Evolutionary conservation across 2,113 vertebrate species (phyloP).

Genomic region (Empidonax alnorum): DNA sequence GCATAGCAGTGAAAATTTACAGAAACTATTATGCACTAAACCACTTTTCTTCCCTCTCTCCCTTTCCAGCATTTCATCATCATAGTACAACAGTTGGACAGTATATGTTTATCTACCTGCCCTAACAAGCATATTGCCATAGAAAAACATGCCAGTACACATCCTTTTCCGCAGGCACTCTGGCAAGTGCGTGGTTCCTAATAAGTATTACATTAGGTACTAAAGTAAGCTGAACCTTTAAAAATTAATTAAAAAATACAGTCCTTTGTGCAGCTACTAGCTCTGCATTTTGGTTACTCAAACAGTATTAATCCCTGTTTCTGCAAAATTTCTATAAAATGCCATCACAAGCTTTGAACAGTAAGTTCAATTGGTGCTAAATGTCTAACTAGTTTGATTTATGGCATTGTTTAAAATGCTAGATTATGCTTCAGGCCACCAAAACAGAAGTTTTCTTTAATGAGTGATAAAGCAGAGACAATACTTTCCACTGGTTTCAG

Average conservation of each 20-base stretch:
- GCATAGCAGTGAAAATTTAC: background rate
- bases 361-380: background rate
- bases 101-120: background rate
- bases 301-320: background rate
- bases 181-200: background rate
- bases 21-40: background rate
- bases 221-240: background rate
- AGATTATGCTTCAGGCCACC: background rate
- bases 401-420: constrained; percentile 16
- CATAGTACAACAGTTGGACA: background rate
- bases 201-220: background rate
- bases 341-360: background rate
- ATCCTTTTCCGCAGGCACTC: background rate
- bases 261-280: background rate
- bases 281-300: background rate
- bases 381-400: background rate
- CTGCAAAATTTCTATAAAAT: background rate
- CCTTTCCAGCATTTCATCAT: background rate
- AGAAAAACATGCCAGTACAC: background rate
- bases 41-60: background rate
- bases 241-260: background rate
- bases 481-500: constrained; percentile 15
- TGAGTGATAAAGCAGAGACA: constrained; percentile 8
- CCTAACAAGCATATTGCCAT: background rate
- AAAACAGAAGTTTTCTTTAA: background rate